Conservation (phyloP, 2,888 invertebrate species). For the Agapetus fuscipes region DNA sequence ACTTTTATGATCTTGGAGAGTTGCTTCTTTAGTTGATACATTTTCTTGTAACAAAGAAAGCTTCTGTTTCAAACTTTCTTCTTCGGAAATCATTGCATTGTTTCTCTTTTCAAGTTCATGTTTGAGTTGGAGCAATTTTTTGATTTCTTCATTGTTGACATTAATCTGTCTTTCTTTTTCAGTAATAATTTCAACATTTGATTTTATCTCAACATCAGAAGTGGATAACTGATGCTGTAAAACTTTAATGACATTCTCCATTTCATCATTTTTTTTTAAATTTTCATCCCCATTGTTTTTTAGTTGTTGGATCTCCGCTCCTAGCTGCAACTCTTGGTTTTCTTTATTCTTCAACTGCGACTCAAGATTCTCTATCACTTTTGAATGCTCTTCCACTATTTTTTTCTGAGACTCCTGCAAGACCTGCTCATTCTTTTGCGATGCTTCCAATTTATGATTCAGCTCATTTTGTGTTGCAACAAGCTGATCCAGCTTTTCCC, state of each 20-base stretch:
- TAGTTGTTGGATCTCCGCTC: conserved; percentile 30
- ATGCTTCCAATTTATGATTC: conserved; percentile 40
- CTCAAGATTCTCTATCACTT: conserved; percentile 35
- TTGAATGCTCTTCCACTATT: conserved; percentile 38
- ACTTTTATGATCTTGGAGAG: conserved; percentile 27
- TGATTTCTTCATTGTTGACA: conserved; percentile 33
- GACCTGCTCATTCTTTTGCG: conserved; percentile 40
- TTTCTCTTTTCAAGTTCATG: conserved; percentile 40
- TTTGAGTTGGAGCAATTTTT: conserved; percentile 35
- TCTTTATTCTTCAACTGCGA: conserved; percentile 33
- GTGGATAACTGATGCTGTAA: conserved; percentile 37
- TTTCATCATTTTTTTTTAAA: conserved; percentile 31
- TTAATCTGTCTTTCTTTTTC: conserved; percentile 43
- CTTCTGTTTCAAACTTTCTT: conserved; percentile 34
- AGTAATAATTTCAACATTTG: conserved; percentile 35
- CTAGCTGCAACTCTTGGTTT: conserved; percentile 28
- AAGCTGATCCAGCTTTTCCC: conserved; percentile 42
- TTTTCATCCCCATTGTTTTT: conserved; percentile 30
- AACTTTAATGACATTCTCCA: conserved; percentile 35
- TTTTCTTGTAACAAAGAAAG: too few relatives aligned
- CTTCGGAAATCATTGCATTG: conserved; percentile 33
- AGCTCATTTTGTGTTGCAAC: conserved; percentile 42
- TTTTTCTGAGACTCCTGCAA: conserved; percentile 39
- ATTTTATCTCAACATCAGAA: conserved; percentile 39
- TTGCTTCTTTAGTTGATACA: conserved; percentile 37